Evolutionary conservation across 2,797 vertebrate genomes (phyloP).

Genomic region (Coregonus sp.): DNA sequence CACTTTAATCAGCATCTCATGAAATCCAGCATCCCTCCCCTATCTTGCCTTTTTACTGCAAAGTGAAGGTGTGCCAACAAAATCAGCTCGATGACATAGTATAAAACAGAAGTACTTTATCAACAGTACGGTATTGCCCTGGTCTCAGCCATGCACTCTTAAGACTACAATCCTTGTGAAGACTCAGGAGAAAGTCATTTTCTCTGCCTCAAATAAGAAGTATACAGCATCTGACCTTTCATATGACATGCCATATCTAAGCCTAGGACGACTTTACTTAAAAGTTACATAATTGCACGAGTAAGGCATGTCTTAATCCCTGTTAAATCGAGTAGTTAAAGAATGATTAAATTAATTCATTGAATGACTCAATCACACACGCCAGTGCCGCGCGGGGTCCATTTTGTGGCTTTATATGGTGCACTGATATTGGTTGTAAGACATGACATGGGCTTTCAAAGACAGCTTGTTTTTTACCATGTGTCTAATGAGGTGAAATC

Average conservation of each 20-base stretch:
- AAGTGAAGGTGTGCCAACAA: neutral
- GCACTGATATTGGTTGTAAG: neutral
- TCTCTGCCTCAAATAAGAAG: neutral
- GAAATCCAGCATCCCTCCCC: too few relatives aligned
- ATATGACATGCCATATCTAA: neutral
- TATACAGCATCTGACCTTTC: neutral
- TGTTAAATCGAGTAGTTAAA: neutral
- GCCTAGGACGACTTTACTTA: neutral
- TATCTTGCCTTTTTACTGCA: too few relatives aligned
- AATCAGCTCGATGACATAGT: neutral
- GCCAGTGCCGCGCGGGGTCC: neutral
- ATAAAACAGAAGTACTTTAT: neutral
- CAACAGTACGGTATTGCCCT: neutral
- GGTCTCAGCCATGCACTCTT: neutral
- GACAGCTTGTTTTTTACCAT: conserved; percentile 13
- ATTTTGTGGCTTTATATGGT: too few relatives aligned
- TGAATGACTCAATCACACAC: too few relatives aligned
- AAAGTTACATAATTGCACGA: neutral
- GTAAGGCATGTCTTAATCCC: neutral
- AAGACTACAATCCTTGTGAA: neutral
- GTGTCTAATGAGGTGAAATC: conserved; percentile 50
- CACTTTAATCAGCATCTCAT: neutral
- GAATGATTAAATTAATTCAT: neutral
- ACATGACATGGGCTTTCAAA: conserved; percentile 29
- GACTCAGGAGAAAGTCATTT: neutral